Percentiles rank a stretch among this genome's conserved stretches.
Conservation (phyloP, 2,888 invertebrate genomes). For the Eupithecia dodoneata region DNA sequence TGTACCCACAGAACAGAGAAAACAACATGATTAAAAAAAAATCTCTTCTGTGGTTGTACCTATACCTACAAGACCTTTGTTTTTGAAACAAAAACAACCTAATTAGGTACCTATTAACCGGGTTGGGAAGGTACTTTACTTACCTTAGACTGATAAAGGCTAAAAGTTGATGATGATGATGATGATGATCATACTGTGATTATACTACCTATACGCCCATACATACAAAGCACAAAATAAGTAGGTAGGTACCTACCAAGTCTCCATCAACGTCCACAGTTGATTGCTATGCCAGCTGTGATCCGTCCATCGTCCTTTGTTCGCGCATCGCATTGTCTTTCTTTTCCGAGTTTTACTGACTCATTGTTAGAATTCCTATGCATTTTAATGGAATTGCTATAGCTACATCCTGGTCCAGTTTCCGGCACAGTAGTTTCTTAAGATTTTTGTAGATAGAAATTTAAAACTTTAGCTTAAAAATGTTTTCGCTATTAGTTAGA, state of each 20-base stretch:
- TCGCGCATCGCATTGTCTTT: slow-evolving; percentile 73
- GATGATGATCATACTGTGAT: not conserved
- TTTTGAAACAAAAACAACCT: no score
- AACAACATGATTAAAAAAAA: no score
- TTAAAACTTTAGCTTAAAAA: not conserved
- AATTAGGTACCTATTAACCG: no score
- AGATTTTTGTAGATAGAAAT: not conserved
- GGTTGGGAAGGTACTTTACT: no score
- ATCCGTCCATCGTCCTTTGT: slow-evolving; percentile 67
- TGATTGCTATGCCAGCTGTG: slow-evolving; percentile 77
- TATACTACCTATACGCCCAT: not conserved
- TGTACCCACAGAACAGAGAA: no score
- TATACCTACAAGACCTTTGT: no score
- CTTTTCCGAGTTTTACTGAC: slow-evolving; percentile 67
- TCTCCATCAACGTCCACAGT: slow-evolving; percentile 32
- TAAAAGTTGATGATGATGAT: not conserved
- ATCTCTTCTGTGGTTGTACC: no score
- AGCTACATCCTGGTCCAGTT: not conserved
- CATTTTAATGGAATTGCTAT: slow-evolving; percentile 22
- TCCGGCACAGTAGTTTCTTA: not conserved
- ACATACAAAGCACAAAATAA: not conserved
- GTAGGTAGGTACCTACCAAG: not conserved
- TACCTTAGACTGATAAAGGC: not conserved
- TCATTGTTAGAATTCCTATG: slow-evolving; percentile 49
- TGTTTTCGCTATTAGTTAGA: not conserved